phyloP scores from a whole-genome alignment of 2,113 vertebrate species.

The Menidia beryllina region DNA sequence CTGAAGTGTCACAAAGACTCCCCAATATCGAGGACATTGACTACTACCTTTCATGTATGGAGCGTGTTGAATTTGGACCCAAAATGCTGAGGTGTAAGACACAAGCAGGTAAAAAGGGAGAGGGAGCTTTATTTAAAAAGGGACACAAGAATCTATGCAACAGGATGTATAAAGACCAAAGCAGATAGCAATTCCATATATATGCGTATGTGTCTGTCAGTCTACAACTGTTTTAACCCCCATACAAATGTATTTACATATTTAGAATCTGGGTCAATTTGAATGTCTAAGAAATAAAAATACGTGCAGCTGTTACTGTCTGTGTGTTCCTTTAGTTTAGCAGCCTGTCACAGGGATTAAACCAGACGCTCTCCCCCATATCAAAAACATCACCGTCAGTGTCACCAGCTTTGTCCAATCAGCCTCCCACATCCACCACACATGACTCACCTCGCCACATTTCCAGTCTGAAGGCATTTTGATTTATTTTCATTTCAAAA shows the following conservation, averaged over 20 bases:
- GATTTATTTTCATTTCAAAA: conserved; percentile 1
- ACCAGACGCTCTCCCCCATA: too few species aligned
- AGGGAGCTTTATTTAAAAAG: background rate
- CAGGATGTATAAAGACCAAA: background rate
- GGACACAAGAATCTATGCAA: background rate
- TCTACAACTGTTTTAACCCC: too few species aligned
- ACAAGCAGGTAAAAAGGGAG: background rate
- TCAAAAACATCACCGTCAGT: too few species aligned
- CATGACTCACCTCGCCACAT: background rate
- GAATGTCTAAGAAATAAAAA: too few species aligned
- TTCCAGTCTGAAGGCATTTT: background rate
- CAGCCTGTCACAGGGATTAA: too few species aligned
- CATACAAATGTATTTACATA: background rate
- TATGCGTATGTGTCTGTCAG: too few species aligned
- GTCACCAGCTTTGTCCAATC: too few species aligned
- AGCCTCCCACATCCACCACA: too few species aligned
- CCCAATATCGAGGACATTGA: background rate
- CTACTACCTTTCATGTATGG: background rate
- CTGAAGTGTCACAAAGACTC: background rate
- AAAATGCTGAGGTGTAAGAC: background rate
- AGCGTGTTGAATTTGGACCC: background rate
- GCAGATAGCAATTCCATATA: too few species aligned
- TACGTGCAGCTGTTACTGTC: too few species aligned
- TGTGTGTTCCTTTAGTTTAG: too few species aligned
- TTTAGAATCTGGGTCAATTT: background rate